Percentiles rank a stretch among this genome's conserved stretches.
Evolutionary conservation across 2,113 vertebrate species (phyloP).

Genomic region (Sylvicapra grimmia): DNA sequence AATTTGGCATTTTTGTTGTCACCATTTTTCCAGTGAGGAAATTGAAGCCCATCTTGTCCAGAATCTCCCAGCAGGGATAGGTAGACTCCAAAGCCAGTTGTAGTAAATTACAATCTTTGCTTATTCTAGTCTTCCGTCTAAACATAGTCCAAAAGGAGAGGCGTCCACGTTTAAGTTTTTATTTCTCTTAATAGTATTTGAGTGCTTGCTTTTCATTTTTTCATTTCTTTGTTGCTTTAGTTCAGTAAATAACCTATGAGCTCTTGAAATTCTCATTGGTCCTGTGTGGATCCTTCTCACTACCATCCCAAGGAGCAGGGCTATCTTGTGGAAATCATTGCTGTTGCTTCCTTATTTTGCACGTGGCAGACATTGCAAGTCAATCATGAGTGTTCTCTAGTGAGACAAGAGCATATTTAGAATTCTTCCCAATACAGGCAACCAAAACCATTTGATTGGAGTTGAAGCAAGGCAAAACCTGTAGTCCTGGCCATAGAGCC

Average conservation of each 20-base stretch:
- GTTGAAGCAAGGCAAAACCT: neutral
- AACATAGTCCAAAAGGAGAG: neutral
- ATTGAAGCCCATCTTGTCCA: neutral
- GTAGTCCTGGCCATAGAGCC: neutral
- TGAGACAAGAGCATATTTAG: neutral
- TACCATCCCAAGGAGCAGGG: neutral
- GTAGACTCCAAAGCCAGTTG: neutral
- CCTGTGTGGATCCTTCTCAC: neutral
- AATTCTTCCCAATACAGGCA: neutral
- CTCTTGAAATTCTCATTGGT: neutral
- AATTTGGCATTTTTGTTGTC: neutral
- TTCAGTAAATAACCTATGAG: neutral
- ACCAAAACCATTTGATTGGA: neutral
- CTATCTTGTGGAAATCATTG: neutral
- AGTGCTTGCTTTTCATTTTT: neutral
- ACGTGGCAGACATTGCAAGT: neutral
- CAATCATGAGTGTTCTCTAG: neutral
- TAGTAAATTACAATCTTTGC: neutral
- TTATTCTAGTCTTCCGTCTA: neutral
- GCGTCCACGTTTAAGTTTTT: neutral
- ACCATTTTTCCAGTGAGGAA: neutral
- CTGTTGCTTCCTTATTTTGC: neutral
- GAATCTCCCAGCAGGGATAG: neutral
- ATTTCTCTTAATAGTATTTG: neutral
- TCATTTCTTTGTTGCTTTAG: neutral